Evolutionary conservation across 2,113 vertebrate species (phyloP).

Genomic region (Peromyscus californicus): DNA sequence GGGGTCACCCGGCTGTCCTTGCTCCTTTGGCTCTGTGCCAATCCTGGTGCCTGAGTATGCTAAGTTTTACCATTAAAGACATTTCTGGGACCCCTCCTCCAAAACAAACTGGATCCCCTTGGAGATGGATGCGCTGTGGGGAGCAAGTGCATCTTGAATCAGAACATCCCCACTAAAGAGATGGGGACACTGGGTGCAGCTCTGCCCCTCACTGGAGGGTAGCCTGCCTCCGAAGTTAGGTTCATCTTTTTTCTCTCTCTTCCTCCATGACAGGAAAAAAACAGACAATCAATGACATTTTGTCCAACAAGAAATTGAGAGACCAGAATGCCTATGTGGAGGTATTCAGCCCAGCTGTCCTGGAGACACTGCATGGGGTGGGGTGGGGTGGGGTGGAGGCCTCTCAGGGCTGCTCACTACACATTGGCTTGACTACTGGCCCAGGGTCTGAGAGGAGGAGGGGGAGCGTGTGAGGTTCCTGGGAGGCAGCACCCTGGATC

Average conservation of each 20-base stretch:
- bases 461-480: not conserved
- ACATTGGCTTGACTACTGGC: not conserved
- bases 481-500: not conserved
- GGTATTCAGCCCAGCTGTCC: slow-evolving; percentile 83
- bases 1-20: slow-evolving; percentile 14
- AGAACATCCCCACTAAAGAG: not conserved
- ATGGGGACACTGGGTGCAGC: no score
- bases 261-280: slow-evolving; percentile 73
- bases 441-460: not conserved
- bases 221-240: not conserved
- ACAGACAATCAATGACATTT: slow-evolving; percentile 85
- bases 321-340: slow-evolving; percentile 90
- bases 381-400: no score
- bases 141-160: not conserved
- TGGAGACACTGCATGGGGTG: not conserved
- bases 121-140: not conserved
- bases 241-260: not conserved
- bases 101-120: not conserved
- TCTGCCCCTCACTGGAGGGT: not conserved
- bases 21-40: slow-evolving; percentile 61
- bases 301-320: slow-evolving; percentile 84
- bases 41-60: slow-evolving; percentile 56
- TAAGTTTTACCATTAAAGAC: slow-evolving; percentile 76
- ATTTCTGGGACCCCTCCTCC: slow-evolving; percentile 72
- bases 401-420: not conserved